Conservation (phyloP, 2,888 invertebrate genomes). For the Magallana nippona region DNA sequence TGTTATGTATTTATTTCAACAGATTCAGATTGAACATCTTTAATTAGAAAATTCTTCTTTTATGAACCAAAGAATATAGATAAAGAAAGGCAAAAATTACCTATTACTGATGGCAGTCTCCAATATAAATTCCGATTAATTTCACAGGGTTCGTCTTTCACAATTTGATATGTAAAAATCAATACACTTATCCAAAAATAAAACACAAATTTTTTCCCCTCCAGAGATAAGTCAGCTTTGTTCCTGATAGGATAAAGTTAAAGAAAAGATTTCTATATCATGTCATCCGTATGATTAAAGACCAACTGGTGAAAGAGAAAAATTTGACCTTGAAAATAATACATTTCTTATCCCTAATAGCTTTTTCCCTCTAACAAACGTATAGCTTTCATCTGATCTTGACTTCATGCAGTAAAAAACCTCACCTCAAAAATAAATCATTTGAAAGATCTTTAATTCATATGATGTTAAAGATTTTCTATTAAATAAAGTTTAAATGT, state of each 20-base stretch:
- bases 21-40: too few species aligned
- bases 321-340: conserved; percentile 21
- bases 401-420: not conserved
- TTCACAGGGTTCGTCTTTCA: not conserved
- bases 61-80: too few species aligned
- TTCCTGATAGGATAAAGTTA: not conserved
- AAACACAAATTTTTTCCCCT: not conserved
- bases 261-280: not conserved
- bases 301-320: not conserved
- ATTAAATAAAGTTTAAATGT: not conserved
- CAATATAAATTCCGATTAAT: not conserved
- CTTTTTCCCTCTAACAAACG: not conserved
- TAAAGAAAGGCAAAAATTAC: too few species aligned
- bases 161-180: not conserved
- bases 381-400: not conserved
- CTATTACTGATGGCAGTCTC: not conserved
- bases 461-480: not conserved
- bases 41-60: too few species aligned
- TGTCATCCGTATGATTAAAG: conserved; percentile 8
- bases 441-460: conserved; percentile 24
- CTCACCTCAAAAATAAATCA: not conserved
- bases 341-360: not conserved
- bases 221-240: not conserved
- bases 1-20: too few species aligned
- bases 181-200: not conserved